Conservation (phyloP, 2,888 invertebrate species). For the Scaptomyza polygonia region DNA sequence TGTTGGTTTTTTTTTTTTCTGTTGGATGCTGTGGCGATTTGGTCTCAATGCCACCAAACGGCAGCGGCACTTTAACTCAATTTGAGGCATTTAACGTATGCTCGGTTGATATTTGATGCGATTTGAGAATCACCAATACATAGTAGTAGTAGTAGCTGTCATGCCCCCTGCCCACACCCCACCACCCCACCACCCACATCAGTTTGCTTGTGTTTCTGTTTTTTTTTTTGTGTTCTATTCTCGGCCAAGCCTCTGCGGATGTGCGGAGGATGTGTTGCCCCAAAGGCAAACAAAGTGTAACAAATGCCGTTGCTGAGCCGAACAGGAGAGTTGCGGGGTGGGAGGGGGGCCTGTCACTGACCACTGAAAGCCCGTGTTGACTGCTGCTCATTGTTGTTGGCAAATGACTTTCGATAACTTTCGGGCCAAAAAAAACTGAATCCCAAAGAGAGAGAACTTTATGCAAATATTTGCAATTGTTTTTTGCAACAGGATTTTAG, state of each 20-base stretch:
- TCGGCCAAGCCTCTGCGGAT: not conserved
- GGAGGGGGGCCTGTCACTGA: slow-evolving; percentile 6
- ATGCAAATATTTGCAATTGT: slow-evolving; percentile 54
- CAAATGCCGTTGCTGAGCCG: slow-evolving; percentile 68
- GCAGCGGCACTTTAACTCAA: slow-evolving; percentile 81
- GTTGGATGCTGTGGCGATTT: slow-evolving; percentile 15
- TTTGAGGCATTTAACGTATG: slow-evolving; percentile 83
- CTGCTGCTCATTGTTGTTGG: slow-evolving; percentile 41
- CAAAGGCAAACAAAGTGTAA: slow-evolving; percentile 76
- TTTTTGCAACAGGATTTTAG: slow-evolving; percentile 6
- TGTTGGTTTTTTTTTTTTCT: not conserved
- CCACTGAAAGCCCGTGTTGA: slow-evolving; percentile 18
- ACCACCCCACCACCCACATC: not conserved
- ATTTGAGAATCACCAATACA: slow-evolving; percentile 53
- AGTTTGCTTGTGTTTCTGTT: not conserved
- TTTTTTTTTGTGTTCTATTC: slow-evolving; percentile 12
- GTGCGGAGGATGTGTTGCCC: slow-evolving; percentile 52
- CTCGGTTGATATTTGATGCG: slow-evolving; percentile 80
- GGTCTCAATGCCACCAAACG: slow-evolving; percentile 55
- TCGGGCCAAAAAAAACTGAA: slow-evolving; percentile 9
- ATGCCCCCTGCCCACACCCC: not conserved
- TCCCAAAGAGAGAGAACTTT: slow-evolving; percentile 2
- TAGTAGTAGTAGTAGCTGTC: not conserved
- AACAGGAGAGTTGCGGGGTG: too few species aligned
- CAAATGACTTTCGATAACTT: slow-evolving; percentile 77